Evolutionary conservation across 2,113 vertebrate genomes (phyloP), one percentile per base, ranked within the genome.

Genomic region (Theristicus caerulescens): DNA sequence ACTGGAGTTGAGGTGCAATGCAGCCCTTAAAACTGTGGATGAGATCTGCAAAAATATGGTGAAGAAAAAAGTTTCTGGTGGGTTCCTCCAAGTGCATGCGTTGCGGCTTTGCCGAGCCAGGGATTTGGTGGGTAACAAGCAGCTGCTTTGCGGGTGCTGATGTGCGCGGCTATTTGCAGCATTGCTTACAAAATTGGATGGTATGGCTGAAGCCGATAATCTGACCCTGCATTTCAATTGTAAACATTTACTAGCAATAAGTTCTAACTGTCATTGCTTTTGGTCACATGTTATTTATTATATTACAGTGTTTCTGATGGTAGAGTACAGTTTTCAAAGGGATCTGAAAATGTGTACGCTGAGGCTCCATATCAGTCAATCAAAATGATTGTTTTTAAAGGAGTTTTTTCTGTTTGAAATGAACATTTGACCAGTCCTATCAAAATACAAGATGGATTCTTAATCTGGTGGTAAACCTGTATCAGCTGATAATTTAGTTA

Each of bases 1-100:
- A 31, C 40, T 74, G 9, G n/a, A 46, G 7, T 11, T 51, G n/a
- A 34, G n/a, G 25, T 49, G 32, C 8, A 29, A 14, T 55, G 36
- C 44, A 61, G 11, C 14, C 16, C 15, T 24, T 66, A 36, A 74
- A 83, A 49, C 14, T 22, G 24, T 47, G 31, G 36, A 40, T 26
- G 20, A 77, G 4, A 38, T 67, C 16, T 67, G 16, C 10, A 14
- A 32, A 92, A 76, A 89, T 13, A 32, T 5, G 40, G 16, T 27
- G 49, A 92, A 73, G 32, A 2, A 70, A 29, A 13, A 54, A 58
- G 32, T 32, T 86, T 65, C 38, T 72, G 16, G 16, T 62, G 36
- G 6, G 27, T 40, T 82, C 27, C 11, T 86, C 52, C 31, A 49
- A 42, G 42, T 0, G 0, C 3, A 1, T 14, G 16, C 0, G 0